Evolutionary conservation across 2,797 vertebrate species (phyloP).

Genomic region (Miopithecus talapoin): DNA sequence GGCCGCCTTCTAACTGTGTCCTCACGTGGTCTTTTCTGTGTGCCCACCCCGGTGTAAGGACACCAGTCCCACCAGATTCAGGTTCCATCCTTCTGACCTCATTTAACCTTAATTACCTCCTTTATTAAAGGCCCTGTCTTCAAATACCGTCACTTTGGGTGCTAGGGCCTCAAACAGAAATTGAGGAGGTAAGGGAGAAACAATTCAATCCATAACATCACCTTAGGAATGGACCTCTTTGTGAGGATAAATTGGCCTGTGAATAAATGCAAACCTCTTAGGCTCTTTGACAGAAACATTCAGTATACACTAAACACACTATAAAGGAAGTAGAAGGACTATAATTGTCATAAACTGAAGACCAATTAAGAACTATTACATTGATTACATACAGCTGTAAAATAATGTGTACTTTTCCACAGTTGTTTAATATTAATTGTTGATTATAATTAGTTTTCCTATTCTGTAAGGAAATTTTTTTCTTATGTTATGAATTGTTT

Average conservation of each 20-base stretch:
- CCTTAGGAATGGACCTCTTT: background rate
- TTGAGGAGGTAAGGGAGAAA: background rate
- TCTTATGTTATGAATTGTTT: background rate
- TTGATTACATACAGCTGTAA: background rate
- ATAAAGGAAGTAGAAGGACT: background rate
- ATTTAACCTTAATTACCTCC: background rate
- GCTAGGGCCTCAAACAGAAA: background rate
- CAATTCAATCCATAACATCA: background rate
- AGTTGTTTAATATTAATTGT: slow-evolving; percentile 5
- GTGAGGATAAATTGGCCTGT: background rate
- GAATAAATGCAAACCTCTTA: background rate
- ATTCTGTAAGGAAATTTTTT: background rate
- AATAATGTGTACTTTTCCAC: background rate
- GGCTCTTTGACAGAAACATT: background rate
- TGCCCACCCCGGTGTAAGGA: background rate
- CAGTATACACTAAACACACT: background rate
- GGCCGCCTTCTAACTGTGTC: background rate
- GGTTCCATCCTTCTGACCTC: background rate
- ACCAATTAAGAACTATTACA: background rate
- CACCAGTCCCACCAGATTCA: background rate
- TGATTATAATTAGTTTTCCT: background rate
- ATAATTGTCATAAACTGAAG: background rate
- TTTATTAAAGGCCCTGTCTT: background rate
- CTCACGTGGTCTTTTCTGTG: background rate
- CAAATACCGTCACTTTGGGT: background rate